Base-by-base conservation (phyloP, 2,113 vertebrate genomes). In the Mus spicilegus region DNA sequence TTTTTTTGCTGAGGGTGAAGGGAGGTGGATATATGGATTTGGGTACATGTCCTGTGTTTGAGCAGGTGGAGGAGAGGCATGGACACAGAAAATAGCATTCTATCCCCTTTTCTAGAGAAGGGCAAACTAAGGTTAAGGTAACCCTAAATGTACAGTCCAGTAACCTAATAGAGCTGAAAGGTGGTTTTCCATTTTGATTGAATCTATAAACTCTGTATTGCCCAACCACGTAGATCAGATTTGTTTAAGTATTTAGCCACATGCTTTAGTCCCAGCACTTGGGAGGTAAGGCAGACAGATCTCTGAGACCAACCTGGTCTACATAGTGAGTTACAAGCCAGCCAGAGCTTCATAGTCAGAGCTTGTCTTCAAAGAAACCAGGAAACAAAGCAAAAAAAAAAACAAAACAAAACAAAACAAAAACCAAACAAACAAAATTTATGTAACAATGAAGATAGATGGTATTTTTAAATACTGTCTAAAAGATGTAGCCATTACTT, bases 391-490 rank as follows among this genome's bases (percentile, higher is more conserved):
- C 28, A 54, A 36, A 2, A 54, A 36, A 2, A 54, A 33, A 0
- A 56, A 2, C n/a, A 72, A 67, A 20, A n/a, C 14, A n/a, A 5
- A 7, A 0, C n/a, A 54, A 33, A 0, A 56, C 6, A 72, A 72
- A 67, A 20, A n/a, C 2, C 7, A 78, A 33, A 0, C 49, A 56
- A 80, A 36, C 77, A 80, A 54, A 80, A 80, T 30, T 94, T 81
- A 28, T 63, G 28, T 63, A 85, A 85, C 33, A 95, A 2, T 90
- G 89, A 92, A 87, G 72, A 19, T 61, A 87, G 72, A 19, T 61
- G 80, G 63, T 94, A 67, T 2, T 94, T 95, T 96, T 93, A 80
- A 94, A 30, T 7, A 82, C 33, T 93, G 22, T 69, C 36, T 39
- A 70, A 36, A 93, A 90, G 17, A 26, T 91, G 19, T 86, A 93